Base-by-base conservation (phyloP, 2,113 vertebrate genomes). In the Neolamprologus falcicula region DNA sequence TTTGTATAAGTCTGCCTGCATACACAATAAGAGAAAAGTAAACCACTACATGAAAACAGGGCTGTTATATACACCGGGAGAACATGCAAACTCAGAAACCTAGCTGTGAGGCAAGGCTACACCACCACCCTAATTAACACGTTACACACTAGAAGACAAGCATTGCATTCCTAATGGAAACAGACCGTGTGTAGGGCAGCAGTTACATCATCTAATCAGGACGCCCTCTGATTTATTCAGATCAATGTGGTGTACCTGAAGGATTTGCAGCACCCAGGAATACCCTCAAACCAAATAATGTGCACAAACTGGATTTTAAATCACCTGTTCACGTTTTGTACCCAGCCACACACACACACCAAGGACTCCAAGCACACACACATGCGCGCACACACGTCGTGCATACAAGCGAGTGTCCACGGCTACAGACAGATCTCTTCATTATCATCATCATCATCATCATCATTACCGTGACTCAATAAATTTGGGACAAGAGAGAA, bases 261-360 rank as follows among this genome's bases (percentile, higher is more conserved):
- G 45, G 52, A 57, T 57, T 16, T 31, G 7, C 66, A 71, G 80
- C 28, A 52, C 28, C 4, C 37, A 33, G 3, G 2, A 87, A 37
- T 78, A 83, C 73, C 35, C 37, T 82, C 31, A 10, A 83, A 82
- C 68, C 52, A 61, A 59, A 35, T 37, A 35, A 83, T 37, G 14
- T n/a, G 37, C 73, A 55, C 61, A 68, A 82, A 31, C 21, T 54
- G 2, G n/a, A 76, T 82, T 71, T 5, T 85, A 31, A 45, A 83
- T 86, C 71, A 89, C 87, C 86, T 89, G 83, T 86, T 89, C 31
- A 37, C 55, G 83, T 73, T 33, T 21, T 86, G 63, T 68, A 85
- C 26, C 8, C 37, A 68, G 21, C 12, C 16, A 19, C 12, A 57
- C 17, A 83, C 68, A 85, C 42, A 85, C 42, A 76, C 40, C 21